A percentile compares a stretch with the other conserved stretches of the same genome.
Conservation (phyloP, 2,113 vertebrate species). For the Dromas ardeola region DNA sequence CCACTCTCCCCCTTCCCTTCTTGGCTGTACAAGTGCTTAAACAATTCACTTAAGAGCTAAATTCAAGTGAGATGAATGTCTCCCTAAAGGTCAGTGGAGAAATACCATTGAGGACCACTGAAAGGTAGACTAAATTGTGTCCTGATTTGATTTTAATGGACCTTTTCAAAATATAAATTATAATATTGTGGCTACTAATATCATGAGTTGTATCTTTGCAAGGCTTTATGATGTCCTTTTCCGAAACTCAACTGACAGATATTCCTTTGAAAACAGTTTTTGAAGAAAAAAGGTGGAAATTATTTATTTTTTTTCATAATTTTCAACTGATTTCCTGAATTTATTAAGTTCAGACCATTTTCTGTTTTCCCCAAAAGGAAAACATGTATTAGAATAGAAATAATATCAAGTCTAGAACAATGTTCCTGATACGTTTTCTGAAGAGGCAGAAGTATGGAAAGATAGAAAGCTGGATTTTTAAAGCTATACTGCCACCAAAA, state of each 20-base stretch:
- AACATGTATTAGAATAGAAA: not conserved
- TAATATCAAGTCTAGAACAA: not conserved
- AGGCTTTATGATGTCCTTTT: not conserved
- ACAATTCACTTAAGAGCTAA: not conserved
- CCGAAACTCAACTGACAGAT: not conserved
- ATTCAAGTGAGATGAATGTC: not conserved
- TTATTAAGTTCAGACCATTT: not conserved
- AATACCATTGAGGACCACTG: not conserved
- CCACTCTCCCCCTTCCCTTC: not conserved
- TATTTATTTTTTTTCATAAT: not conserved
- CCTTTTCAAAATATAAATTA: not conserved
- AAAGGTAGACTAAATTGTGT: not conserved
- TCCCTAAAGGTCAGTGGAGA: not conserved
- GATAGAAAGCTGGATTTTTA: not conserved
- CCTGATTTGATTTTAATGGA: not conserved
- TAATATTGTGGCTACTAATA: not conserved
- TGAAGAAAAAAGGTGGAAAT: not conserved
- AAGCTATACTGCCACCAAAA: not conserved
- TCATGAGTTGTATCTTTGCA: not conserved
- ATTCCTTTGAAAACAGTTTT: not conserved
- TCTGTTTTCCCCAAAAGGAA: not conserved
- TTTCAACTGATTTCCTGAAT: not conserved
- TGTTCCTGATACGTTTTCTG: not conserved
- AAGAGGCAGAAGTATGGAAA: not conserved
- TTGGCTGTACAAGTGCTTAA: not conserved